Conservation (phyloP, 2,113 vertebrate species). For the Narcine bancroftii region DNA sequence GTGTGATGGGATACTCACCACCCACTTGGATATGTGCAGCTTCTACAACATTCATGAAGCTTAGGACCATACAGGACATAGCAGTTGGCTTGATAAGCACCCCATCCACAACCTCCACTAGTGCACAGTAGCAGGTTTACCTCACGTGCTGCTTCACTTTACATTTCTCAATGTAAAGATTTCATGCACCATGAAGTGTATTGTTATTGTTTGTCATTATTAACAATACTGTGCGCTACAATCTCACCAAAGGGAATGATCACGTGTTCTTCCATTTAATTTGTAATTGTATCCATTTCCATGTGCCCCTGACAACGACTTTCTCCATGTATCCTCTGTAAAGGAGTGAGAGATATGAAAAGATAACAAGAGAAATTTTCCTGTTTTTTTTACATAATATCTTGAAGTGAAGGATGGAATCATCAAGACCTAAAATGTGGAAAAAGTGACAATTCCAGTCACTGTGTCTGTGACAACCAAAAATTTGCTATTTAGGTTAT, state of each 20-base stretch:
- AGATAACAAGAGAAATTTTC: background rate
- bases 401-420: background rate
- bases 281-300: background rate
- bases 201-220: conserved; percentile 23
- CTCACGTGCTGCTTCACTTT: background rate
- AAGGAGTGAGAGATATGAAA: background rate
- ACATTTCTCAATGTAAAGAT: background rate
- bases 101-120: no score
- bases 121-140: no score
- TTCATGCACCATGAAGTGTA: conserved; percentile 15
- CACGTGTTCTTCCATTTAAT: background rate
- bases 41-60: no score
- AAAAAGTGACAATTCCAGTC: no score
- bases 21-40: no score
- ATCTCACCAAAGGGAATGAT: background rate
- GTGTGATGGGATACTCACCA: no score
- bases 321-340: background rate
- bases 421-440: background rate
- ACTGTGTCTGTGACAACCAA: no score
- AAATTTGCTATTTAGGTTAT: no score
- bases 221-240: background rate
- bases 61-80: no score
- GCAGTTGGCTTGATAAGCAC: no score
- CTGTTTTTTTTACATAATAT: background rate
- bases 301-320: background rate